Percentiles rank a stretch among this genome's conserved stretches.
Conservation (phyloP, 2,888 invertebrate genomes). For the Amphipyra berbera region DNA sequence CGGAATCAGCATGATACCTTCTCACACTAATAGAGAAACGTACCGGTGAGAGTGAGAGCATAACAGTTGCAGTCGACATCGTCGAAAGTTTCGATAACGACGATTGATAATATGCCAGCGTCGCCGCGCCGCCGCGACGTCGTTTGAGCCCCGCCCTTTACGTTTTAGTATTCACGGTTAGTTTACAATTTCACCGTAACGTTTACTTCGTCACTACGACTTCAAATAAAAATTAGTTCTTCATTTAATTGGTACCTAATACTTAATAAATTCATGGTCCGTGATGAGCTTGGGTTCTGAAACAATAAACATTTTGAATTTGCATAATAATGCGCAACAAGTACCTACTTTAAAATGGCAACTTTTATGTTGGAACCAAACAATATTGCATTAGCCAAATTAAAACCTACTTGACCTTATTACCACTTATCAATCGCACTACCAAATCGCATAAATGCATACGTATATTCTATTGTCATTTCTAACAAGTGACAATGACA, state of each 20-base stretch:
- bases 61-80: constrained; percentile 10
- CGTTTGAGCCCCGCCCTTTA: too few species aligned
- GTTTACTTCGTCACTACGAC: too few species aligned
- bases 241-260: too few species aligned
- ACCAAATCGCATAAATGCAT: constrained; percentile 16
- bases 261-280: too few species aligned
- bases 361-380: too few species aligned
- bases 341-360: too few species aligned
- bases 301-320: too few species aligned
- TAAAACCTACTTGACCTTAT: constrained; percentile 1
- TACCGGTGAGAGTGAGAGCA: constrained; percentile 33
- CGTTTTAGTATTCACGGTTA: too few species aligned
- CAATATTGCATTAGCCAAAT: constrained; percentile 1
- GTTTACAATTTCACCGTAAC: too few species aligned
- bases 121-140: not conserved
- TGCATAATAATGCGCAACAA: too few species aligned
- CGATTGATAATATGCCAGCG: constrained; percentile 25
- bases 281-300: too few species aligned
- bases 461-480: constrained; percentile 40
- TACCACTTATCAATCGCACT: not conserved
- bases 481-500: constrained; percentile 35
- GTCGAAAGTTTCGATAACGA: constrained; percentile 13
- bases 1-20: constrained; percentile 44
- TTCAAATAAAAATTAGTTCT: too few species aligned
- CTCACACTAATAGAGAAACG: constrained; percentile 17